Conservation (phyloP, 2,113 vertebrate species). For the Apus apus region DNA sequence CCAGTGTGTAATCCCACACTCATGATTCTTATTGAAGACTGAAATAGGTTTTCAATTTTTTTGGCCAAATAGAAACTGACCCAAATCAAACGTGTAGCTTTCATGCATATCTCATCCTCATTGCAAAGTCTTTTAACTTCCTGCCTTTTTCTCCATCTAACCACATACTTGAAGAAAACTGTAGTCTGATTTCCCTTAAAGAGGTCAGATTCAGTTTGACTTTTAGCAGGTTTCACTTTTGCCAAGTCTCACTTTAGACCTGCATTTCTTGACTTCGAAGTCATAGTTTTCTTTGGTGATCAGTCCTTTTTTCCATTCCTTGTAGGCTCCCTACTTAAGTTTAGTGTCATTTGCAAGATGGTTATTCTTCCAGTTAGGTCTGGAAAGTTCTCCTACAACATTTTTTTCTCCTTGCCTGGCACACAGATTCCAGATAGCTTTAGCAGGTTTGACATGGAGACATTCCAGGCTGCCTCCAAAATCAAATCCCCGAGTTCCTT, state of each 20-base stretch:
- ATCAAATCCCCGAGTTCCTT: conserved; percentile 41
- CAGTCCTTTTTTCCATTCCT: conserved; percentile 23
- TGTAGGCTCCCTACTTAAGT: background rate
- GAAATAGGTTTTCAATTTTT: background rate
- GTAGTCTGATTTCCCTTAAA: background rate
- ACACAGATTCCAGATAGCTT: conserved; percentile 60
- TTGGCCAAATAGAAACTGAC: background rate
- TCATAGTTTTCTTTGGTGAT: conserved; percentile 52
- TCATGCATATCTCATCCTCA: background rate
- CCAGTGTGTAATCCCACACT: background rate
- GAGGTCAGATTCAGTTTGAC: background rate
- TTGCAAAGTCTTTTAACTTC: background rate
- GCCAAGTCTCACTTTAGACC: conserved; percentile 8
- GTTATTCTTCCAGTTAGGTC: conserved; percentile 34
- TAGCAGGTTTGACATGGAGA: conserved; percentile 59
- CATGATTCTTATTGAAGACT: background rate
- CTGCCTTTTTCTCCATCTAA: background rate
- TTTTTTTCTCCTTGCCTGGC: conserved; percentile 18
- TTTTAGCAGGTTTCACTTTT: background rate
- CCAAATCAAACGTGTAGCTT: background rate
- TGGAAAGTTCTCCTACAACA: conserved; percentile 9
- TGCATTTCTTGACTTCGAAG: conserved; percentile 33
- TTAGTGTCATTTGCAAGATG: conserved; percentile 52
- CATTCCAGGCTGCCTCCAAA: conserved; percentile 63
- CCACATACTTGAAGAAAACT: background rate